phyloP scores from a whole-genome alignment of 2,113 vertebrate genomes.

The Psilopsiagon aymara region DNA sequence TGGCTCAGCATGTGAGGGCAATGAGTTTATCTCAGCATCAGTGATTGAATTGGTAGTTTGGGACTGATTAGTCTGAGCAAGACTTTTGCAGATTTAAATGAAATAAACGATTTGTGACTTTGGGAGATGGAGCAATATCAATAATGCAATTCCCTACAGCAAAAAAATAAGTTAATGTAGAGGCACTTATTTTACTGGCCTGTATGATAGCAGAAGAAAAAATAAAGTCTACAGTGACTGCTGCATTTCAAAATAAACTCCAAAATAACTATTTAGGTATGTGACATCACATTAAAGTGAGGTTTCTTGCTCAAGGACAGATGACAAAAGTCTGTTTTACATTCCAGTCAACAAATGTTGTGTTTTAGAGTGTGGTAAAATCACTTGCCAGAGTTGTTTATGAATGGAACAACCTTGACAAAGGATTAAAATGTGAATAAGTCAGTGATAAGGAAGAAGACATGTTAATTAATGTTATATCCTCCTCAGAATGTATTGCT shows the following conservation, averaged over 20 bases:
- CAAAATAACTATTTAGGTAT: neutral
- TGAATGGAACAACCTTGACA: slow-evolving; percentile 17
- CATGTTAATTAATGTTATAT: slow-evolving; percentile 58
- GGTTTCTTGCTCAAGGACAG: neutral
- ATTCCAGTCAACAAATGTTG: neutral
- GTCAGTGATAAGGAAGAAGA: slow-evolving; percentile 28
- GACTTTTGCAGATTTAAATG: neutral
- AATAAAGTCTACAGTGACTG: neutral
- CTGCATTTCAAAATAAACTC: neutral
- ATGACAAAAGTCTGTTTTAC: neutral
- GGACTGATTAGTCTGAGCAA: neutral
- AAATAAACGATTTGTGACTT: slow-evolving; percentile 49
- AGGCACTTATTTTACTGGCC: neutral
- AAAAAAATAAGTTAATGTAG: neutral
- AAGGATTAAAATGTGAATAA: slow-evolving; percentile 41
- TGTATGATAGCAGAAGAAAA: neutral
- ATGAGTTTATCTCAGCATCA: slow-evolving; percentile 8
- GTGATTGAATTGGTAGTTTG: slow-evolving; percentile 31
- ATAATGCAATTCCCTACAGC: neutral
- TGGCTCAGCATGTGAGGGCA: neutral
- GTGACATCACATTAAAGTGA: neutral
- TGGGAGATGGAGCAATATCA: neutral
- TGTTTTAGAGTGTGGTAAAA: neutral
- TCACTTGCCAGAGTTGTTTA: slow-evolving; percentile 13
- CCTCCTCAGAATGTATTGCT: slow-evolving; percentile 51